phyloP scores from a whole-genome alignment of 2,888 invertebrate species.

The Nomada hirtipes region DNA sequence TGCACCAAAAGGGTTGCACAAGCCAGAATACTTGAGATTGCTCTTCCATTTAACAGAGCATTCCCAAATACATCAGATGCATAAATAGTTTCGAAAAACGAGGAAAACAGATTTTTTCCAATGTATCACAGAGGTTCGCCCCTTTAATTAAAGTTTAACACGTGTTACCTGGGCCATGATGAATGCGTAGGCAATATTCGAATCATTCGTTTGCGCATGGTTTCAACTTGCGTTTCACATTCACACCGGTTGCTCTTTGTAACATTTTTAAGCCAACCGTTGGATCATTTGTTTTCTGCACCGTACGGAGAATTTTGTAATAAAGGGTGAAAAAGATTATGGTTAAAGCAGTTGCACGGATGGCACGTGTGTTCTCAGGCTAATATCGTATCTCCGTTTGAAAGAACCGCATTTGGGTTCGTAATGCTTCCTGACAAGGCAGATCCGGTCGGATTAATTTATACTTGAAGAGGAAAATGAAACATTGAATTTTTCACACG shows the following conservation, averaged over 20 bases:
- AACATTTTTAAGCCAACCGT: conserved; percentile 37
- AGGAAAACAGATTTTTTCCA: too few species aligned
- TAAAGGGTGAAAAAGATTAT: background rate
- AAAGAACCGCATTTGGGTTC: background rate
- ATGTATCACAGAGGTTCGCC: too few species aligned
- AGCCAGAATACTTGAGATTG: too few species aligned
- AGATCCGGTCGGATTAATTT: background rate
- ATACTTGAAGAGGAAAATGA: conserved; percentile 5
- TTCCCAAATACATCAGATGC: too few species aligned
- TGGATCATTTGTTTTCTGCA: conserved; percentile 43
- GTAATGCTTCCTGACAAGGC: background rate
- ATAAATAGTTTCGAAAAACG: too few species aligned
- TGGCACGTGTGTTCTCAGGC: background rate
- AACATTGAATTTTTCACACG: conserved; percentile 7
- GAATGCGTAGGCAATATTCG: conserved; percentile 32
- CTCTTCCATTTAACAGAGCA: too few species aligned
- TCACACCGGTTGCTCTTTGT: conserved; percentile 11
- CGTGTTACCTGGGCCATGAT: background rate
- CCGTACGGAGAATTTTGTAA: conserved; percentile 35
- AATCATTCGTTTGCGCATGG: background rate
- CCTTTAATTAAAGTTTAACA: conserved; percentile 40
- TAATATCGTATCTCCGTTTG: background rate
- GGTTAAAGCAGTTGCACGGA: too few species aligned
- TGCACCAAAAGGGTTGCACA: too few species aligned
- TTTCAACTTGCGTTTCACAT: conserved; percentile 2